These are phyloP conservation scores for Egretta garzetta DNA, from an alignment of 2,113 vertebrate species.

Conservation along the genomic window DNA sequence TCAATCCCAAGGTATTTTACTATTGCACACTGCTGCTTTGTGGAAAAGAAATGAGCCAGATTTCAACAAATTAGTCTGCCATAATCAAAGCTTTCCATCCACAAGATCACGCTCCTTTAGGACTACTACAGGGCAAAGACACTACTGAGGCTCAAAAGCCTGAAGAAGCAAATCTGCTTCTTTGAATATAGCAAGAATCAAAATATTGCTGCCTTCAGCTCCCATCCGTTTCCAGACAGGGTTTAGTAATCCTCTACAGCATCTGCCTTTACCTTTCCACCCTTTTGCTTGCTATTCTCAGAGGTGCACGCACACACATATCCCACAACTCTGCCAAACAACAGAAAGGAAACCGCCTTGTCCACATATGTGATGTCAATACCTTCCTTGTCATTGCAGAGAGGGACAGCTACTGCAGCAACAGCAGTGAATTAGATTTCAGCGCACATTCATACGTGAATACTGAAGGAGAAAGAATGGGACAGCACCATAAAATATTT, in stretches of 20 bases:
- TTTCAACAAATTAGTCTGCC: background rate
- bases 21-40: background rate
- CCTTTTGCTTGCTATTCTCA: background rate
- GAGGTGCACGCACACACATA: background rate
- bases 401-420: background rate
- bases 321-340: background rate
- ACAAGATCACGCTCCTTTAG: background rate
- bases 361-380: background rate
- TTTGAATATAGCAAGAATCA: background rate
- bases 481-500: background rate
- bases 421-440: background rate
- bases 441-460: background rate
- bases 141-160: background rate
- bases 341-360: background rate
- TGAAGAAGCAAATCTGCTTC: background rate
- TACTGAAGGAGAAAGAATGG: background rate
- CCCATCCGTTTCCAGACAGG: background rate
- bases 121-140: background rate
- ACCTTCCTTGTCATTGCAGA: background rate
- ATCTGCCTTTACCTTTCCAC: background rate
- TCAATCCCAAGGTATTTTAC: background rate
- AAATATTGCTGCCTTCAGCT: background rate
- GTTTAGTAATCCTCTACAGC: background rate
- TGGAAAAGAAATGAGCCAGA: background rate
- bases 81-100: background rate